Evolutionary conservation across 2,797 vertebrate genomes (phyloP), one percentile per base, ranked within the genome.

Genomic region (Myotis vivesi): DNA sequence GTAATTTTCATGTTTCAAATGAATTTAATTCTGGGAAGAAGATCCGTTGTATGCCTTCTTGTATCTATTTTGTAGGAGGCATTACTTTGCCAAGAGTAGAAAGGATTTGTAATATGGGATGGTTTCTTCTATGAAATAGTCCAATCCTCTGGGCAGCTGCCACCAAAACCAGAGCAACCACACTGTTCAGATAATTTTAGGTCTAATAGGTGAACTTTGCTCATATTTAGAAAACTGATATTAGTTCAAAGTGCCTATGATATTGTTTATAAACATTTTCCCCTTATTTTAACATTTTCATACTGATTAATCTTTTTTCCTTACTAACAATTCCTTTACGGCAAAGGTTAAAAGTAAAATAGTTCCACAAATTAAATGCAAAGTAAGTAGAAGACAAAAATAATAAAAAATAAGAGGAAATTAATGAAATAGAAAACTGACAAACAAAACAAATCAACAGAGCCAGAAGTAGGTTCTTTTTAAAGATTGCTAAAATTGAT

Each of bases 1-100:
- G 59, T 82, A 88, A 93, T 92, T 83, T 95, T 55, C 77, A 72
- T 79, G 36, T 95, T 94, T 75, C 49, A 41, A 90, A 96, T 72
- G 57, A 93, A 86, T 87, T 87, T 91, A 95, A 96, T 33, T 92
- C 55, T 81, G 77, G 91, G 81, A 92, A 83, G 72, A 82, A 86
- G 72, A 85, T 81, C 41, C 68, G 36, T 46, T 80, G 46, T 53
- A n/a, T 51, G 22, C 25, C 23, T 44, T 96, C 64, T 9, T 77
- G 49, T 15, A 53, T 8, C 12, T 20, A 20, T 62, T 49, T 85
- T 89, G 44, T 57, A 64, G 53, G 51, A 89, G 62, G 38, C 36
- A 44, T 44, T 76, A 62, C 41, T 94, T 80, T 53, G 13, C 23
- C 46, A 75, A 20, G 72, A 69, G 44, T 64, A 82, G 76, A 89